phyloP scores from a whole-genome alignment of 1,140 invertebrate species.

The Spodoptera frugiperda region DNA sequence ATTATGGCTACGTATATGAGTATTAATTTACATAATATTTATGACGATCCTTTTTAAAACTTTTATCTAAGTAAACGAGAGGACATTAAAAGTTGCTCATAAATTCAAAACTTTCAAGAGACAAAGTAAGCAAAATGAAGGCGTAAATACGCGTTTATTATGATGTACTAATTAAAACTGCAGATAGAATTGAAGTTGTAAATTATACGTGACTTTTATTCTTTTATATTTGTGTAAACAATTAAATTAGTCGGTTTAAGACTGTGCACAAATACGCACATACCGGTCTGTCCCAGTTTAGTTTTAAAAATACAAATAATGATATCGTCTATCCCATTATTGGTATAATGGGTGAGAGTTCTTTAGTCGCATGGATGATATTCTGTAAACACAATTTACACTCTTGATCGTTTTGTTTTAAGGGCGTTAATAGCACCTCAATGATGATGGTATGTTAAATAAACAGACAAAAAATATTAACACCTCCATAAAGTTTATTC shows the following conservation, averaged over 20 bases:
- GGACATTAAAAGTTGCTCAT: not conserved
- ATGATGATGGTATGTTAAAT: slow-evolving; percentile 3
- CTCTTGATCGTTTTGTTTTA: slow-evolving; percentile 39
- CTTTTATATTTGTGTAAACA: slow-evolving; percentile 46
- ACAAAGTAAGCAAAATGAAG: slow-evolving; percentile 11
- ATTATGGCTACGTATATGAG: slow-evolving; percentile 13
- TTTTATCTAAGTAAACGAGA: slow-evolving; percentile 11
- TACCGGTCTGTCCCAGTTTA: slow-evolving; percentile 59
- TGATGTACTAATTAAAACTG: slow-evolving; percentile 33
- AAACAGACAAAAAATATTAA: slow-evolving; percentile 10
- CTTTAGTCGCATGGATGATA: slow-evolving; percentile 48
- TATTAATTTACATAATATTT: slow-evolving; percentile 14
- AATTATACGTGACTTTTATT: slow-evolving; percentile 39
- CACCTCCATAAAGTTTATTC: slow-evolving; percentile 18
- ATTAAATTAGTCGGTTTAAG: slow-evolving; percentile 33
- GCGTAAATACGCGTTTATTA: slow-evolving; percentile 16
- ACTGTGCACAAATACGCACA: slow-evolving; percentile 22
- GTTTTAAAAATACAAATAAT: slow-evolving; percentile 70
- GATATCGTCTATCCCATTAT: slow-evolving; percentile 56
- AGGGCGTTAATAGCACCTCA: slow-evolving; percentile 17
- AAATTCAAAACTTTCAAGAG: not conserved
- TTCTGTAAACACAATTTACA: slow-evolving; percentile 37
- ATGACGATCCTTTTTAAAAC: not conserved
- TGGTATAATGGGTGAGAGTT: slow-evolving; percentile 61
- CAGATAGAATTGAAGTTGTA: slow-evolving; percentile 33